Conservation (phyloP, 2,113 vertebrate species). For the Stictonetta naevosa region DNA sequence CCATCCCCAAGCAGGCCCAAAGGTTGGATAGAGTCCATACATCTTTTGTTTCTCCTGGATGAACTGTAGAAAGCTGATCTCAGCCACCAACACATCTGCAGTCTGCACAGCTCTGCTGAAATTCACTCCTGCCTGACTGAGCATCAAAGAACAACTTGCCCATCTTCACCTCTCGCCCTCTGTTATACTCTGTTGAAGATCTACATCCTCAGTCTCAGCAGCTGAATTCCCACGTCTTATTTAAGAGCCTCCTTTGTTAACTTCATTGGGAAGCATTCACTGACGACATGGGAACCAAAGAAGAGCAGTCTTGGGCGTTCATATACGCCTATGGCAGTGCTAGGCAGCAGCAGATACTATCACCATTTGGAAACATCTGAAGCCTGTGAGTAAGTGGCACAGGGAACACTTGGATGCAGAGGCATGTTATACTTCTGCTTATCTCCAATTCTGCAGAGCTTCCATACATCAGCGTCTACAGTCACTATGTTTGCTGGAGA, state of each 20-base stretch:
- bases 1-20: neutral
- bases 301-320: neutral
- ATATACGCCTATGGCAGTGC: neutral
- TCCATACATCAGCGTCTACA: neutral
- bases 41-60: neutral
- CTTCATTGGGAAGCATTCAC: neutral
- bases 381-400: neutral
- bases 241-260: neutral
- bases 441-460: neutral
- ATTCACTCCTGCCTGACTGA: neutral
- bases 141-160: neutral
- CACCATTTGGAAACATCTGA: neutral
- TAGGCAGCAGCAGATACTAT: neutral
- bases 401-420: neutral
- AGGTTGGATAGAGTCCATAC: neutral
- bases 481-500: neutral
- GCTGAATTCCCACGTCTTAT: neutral
- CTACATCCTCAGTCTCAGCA: neutral
- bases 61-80: neutral
- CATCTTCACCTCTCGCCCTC: neutral
- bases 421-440: neutral
- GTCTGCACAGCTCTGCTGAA: neutral
- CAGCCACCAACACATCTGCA: neutral
- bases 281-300: neutral
- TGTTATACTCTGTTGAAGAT: neutral